Evolutionary conservation across 2,888 invertebrate genomes (phyloP).

Genomic region (Thecophora atra): DNA sequence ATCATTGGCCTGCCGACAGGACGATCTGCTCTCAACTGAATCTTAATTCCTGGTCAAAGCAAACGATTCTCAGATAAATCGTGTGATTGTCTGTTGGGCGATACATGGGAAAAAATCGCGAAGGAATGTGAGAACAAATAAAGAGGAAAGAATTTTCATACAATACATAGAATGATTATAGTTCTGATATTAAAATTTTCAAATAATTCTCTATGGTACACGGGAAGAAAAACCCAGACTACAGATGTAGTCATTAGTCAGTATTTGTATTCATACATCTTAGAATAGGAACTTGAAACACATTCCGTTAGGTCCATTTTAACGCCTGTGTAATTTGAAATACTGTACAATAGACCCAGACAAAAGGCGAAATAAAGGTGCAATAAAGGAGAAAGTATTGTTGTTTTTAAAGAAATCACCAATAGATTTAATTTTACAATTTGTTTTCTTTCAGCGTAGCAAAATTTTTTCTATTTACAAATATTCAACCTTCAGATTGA

Average conservation of each 20-base stretch:
- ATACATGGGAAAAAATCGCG: slow-evolving; percentile 7
- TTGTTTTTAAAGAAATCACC: background rate
- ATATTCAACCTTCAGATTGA: slow-evolving; percentile 38
- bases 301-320: too few relatives aligned
- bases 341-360: too few relatives aligned
- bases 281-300: too few relatives aligned
- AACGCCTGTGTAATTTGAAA: too few relatives aligned
- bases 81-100: too few relatives aligned
- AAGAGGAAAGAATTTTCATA: too few relatives aligned
- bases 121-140: too few relatives aligned
- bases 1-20: slow-evolving; percentile 16
- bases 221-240: slow-evolving; percentile 27
- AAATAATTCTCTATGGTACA: slow-evolving; percentile 26
- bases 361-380: too few relatives aligned
- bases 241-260: background rate
- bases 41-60: slow-evolving; percentile 24
- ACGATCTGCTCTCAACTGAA: slow-evolving; percentile 46
- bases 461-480: slow-evolving; percentile 42
- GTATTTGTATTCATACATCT: too few relatives aligned
- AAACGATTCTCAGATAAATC: slow-evolving; percentile 17
- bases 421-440: background rate
- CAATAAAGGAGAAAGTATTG: background rate
- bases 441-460: slow-evolving; percentile 29
- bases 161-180: too few relatives aligned
- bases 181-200: background rate